These are phyloP conservation scores for Drosophila neotestacea DNA, from an alignment of 2,888 invertebrate species.

Conservation along the genomic window DNA sequence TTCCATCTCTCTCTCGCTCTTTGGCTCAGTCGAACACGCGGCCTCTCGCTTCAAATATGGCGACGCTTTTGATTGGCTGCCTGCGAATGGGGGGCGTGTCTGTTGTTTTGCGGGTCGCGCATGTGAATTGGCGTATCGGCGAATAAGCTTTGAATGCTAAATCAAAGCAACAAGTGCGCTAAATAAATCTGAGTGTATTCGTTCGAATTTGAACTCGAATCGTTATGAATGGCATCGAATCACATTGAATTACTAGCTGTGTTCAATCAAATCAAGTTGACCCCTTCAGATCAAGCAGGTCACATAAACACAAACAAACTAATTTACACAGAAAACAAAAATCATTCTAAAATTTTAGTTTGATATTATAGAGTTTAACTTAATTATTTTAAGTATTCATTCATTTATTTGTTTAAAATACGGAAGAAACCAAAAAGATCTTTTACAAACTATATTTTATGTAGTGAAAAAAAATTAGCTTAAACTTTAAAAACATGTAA, in stretches of 20 bases:
- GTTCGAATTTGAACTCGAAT: constrained; percentile 44
- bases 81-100: constrained; percentile 37
- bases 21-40: constrained; percentile 19
- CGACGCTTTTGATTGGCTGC: constrained; percentile 64
- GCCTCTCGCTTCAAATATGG: constrained; percentile 76
- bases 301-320: constrained; percentile 13
- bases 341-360: too few species aligned
- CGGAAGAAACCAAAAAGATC: neutral
- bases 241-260: constrained; percentile 62
- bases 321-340: neutral
- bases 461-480: too few species aligned
- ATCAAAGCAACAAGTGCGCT: constrained; percentile 67
- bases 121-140: constrained; percentile 46
- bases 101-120: constrained; percentile 32
- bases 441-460: too few species aligned
- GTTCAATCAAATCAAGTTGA: constrained; percentile 57
- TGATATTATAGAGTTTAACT: too few species aligned
- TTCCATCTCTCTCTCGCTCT: constrained; percentile 22
- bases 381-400: too few species aligned
- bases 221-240: constrained; percentile 52
- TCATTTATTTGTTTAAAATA: too few species aligned
- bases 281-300: constrained; percentile 29
- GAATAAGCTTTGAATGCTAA: constrained; percentile 43
- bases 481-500: too few species aligned
- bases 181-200: constrained; percentile 41